These are phyloP conservation scores for Diceros bicornis DNA, from an alignment of 2,797 vertebrate species.

Conservation along the genomic window DNA sequence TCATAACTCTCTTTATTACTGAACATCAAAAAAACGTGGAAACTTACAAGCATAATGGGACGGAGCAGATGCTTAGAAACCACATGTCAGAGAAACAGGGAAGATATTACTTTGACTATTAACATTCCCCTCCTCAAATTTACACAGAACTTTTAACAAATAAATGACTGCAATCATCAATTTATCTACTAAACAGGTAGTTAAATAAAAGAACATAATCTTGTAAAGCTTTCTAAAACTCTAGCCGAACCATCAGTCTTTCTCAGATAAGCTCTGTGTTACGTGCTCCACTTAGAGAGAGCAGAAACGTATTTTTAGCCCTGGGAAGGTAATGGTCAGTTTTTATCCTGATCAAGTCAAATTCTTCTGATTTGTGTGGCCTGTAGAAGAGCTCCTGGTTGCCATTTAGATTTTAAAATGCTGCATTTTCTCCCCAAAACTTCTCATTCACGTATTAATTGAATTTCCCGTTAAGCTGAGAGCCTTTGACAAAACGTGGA, in stretches of 20 bases:
- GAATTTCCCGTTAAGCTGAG: not conserved
- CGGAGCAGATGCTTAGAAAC: not conserved
- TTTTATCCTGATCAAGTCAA: not conserved
- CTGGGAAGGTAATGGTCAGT: not conserved
- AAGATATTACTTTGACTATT: not conserved
- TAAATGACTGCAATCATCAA: not conserved
- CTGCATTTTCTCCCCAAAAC: not conserved
- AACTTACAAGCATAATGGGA: constrained; percentile 3
- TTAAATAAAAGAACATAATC: constrained; percentile 35
- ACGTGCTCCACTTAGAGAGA: not conserved
- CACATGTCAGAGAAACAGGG: not conserved
- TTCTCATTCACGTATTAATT: not conserved
- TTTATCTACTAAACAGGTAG: constrained; percentile 11
- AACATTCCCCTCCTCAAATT: not conserved
- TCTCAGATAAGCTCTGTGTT: constrained; percentile 19
- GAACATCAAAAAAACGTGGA: constrained; percentile 10
- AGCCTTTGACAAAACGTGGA: not conserved
- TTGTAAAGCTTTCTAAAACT: constrained; percentile 47
- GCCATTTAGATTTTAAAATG: constrained; percentile 23
- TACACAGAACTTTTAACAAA: constrained; percentile 9
- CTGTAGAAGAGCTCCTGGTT: constrained; percentile 20
- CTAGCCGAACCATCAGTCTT: not conserved
- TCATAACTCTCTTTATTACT: constrained; percentile 28
- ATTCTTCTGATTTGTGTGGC: not conserved
- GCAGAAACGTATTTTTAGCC: not conserved